phyloP scores from a whole-genome alignment of 2,797 vertebrate species.

The Cygnus olor region DNA sequence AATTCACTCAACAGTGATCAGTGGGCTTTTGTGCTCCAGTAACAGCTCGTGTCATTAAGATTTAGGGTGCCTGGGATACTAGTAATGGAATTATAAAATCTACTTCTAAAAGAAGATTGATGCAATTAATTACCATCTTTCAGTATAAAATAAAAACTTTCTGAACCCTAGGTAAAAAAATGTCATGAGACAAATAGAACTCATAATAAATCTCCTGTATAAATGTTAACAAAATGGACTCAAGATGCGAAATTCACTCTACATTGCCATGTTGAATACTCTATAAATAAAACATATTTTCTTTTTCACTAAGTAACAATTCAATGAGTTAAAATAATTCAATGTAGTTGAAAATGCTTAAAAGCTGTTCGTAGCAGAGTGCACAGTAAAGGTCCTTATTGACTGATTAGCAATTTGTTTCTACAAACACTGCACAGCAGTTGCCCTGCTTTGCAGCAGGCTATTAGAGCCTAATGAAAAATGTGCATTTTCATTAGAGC shows the following conservation, averaged over 20 bases:
- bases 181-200: background rate
- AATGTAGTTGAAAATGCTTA: slow-evolving; percentile 61
- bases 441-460: slow-evolving; percentile 63
- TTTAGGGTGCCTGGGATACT: slow-evolving; percentile 2
- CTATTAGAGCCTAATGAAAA: slow-evolving; percentile 77
- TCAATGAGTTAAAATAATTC: slow-evolving; percentile 70
- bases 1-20: background rate
- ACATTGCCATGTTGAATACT: background rate
- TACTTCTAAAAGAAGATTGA: slow-evolving; percentile 45
- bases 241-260: background rate
- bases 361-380: slow-evolving; percentile 58
- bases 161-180: background rate
- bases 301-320: slow-evolving; percentile 59
- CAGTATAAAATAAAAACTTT: slow-evolving; percentile 38
- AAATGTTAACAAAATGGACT: slow-evolving; percentile 29
- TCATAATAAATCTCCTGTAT: slow-evolving; percentile 32
- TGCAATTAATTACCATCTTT: slow-evolving; percentile 37
- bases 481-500: slow-evolving; percentile 73
- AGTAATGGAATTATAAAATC: slow-evolving; percentile 55
- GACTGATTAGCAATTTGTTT: slow-evolving; percentile 77
- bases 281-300: slow-evolving; percentile 67
- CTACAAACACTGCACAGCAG: slow-evolving; percentile 74
- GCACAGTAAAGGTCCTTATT: slow-evolving; percentile 49
- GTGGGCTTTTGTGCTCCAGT: background rate
- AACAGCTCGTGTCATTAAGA: slow-evolving; percentile 29